These are phyloP conservation scores for Raja brachyura DNA, from an alignment of 2,113 vertebrate species.

Conservation along the genomic window DNA sequence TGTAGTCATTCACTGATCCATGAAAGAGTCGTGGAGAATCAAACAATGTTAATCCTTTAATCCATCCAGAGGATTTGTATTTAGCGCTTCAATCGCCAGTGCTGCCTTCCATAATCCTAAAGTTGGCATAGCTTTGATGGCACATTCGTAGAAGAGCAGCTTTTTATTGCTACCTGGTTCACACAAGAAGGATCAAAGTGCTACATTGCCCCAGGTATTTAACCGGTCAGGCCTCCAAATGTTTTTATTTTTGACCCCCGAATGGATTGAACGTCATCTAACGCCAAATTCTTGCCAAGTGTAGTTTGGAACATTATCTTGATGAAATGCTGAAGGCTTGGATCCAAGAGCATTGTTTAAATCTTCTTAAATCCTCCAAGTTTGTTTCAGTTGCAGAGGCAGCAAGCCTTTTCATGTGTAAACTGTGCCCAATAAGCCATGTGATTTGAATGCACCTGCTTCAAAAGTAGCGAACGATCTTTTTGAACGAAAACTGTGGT, in stretches of 20 bases:
- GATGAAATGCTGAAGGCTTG: neutral
- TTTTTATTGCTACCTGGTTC: neutral
- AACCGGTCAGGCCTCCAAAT: neutral
- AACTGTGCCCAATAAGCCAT: neutral
- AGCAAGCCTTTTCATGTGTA: neutral
- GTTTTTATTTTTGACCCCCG: neutral
- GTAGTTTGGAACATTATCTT: neutral
- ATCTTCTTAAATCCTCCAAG: neutral
- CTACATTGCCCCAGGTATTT: neutral
- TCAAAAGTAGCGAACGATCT: too few species aligned
- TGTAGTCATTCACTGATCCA: conserved; percentile 23
- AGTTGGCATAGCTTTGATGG: neutral
- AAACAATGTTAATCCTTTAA: conserved; percentile 32
- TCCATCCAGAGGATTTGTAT: conserved; percentile 18
- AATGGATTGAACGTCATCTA: neutral
- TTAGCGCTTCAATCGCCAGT: neutral
- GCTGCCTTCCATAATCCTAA: neutral
- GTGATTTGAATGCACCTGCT: neutral
- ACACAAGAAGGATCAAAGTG: neutral
- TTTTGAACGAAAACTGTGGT: neutral
- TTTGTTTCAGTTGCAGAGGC: conserved; percentile 5
- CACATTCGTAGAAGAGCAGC: neutral
- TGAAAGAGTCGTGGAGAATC: conserved; percentile 20
- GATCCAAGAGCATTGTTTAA: neutral
- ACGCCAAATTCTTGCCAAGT: neutral